Conservation (phyloP, 2,797 vertebrate species). For the Pangasius krempfi region DNA sequence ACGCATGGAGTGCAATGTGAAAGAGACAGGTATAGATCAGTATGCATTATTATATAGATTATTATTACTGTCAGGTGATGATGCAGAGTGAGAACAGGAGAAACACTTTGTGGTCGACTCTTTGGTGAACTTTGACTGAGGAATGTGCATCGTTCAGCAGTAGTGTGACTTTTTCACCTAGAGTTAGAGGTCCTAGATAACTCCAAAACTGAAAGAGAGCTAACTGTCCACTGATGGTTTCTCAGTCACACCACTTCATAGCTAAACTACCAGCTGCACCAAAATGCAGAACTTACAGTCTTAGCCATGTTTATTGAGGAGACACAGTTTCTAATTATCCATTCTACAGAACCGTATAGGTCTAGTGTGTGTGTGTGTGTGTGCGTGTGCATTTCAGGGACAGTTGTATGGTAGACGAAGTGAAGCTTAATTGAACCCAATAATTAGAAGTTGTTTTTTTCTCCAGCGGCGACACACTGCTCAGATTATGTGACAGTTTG, state of each 20-base stretch:
- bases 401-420: conserved; percentile 63
- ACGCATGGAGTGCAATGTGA: not conserved
- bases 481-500: conserved; percentile 83
- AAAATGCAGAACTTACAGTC: not conserved
- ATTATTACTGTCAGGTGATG: not conserved
- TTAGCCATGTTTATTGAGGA: not conserved
- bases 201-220: not conserved
- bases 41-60: not conserved
- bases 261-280: too few relatives aligned
- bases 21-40: not conserved
- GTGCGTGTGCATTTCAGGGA: conserved; percentile 56
- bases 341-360: not conserved
- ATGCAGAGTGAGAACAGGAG: not conserved
- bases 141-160: not conserved
- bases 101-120: not conserved
- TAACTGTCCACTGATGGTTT: not conserved
- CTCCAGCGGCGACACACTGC: conserved; percentile 77
- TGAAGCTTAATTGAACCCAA: conserved; percentile 80
- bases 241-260: not conserved
- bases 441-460: conserved; percentile 80
- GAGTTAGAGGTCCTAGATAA: not conserved
- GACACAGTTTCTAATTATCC: not conserved
- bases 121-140: not conserved
- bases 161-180: not conserved
- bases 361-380: conserved; percentile 59